Conservation (phyloP, 2,888 invertebrate genomes). For the Tuberolachnus salignus region DNA sequence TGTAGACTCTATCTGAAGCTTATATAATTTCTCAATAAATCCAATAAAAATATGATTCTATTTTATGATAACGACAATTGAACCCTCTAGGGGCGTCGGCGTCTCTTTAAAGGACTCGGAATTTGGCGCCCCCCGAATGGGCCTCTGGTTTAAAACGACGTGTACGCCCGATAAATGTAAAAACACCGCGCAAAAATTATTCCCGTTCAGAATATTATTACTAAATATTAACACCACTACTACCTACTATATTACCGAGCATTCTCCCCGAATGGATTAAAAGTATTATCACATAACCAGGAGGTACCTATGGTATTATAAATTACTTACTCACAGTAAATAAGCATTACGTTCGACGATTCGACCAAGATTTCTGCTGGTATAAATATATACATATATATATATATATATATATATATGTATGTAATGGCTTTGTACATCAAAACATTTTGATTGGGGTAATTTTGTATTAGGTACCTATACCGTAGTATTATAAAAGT, state of each 20-base stretch:
- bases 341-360: background rate
- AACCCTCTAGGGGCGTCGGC: no score
- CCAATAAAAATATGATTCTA: no score
- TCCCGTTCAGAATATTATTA: background rate
- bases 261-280: background rate
- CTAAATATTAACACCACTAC: background rate
- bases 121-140: no score
- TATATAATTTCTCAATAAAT: no score
- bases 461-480: conserved; percentile 6
- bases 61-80: no score
- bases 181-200: background rate
- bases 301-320: conserved; percentile 14
- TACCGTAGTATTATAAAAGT: background rate
- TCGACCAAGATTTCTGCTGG: background rate
- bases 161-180: no score
- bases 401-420: background rate
- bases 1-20: no score
- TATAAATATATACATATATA: background rate
- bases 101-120: no score
- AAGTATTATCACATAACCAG: conserved; percentile 19
- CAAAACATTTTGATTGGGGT: conserved; percentile 6
- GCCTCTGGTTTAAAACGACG: no score
- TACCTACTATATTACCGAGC: background rate
- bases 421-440: conserved; percentile 8
- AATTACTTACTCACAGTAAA: conserved; percentile 17